phyloP scores from a whole-genome alignment of 1,140 invertebrate species.

The Lamellibrachia luymesi region DNA sequence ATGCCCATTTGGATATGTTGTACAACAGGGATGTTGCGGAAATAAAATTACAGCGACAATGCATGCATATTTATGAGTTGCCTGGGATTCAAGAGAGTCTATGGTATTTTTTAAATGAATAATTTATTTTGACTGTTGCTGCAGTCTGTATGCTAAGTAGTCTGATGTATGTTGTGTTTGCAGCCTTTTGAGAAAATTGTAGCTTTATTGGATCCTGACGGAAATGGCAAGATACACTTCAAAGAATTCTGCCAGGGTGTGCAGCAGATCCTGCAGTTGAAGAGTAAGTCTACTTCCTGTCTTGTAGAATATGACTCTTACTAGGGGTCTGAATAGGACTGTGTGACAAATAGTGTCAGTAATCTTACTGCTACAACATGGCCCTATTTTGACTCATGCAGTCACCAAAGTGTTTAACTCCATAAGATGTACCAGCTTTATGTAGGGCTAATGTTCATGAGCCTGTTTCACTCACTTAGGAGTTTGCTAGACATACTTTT shows the following conservation, averaged over 20 bases:
- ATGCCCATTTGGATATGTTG: too few species aligned
- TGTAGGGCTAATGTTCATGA: background rate
- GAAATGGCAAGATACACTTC: slow-evolving; percentile 49
- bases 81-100: background rate
- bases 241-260: slow-evolving; percentile 51
- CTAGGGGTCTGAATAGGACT: background rate
- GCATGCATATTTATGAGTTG: too few species aligned
- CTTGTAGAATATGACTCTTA: background rate
- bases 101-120: background rate
- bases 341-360: background rate
- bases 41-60: too few species aligned
- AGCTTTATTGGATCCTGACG: slow-evolving; percentile 46
- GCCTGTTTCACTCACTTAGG: background rate
- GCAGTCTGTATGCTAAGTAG: background rate
- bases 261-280: slow-evolving; percentile 40
- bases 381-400: background rate
- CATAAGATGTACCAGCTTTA: background rate
- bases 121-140: background rate
- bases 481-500: background rate
- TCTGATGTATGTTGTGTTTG: background rate
- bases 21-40: too few species aligned
- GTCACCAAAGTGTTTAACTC: background rate
- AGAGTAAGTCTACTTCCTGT: slow-evolving; percentile 20
- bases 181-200: slow-evolving; percentile 43
- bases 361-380: background rate